Conservation (phyloP, 2,888 invertebrate genomes). For the Drosophila falleni region DNA sequence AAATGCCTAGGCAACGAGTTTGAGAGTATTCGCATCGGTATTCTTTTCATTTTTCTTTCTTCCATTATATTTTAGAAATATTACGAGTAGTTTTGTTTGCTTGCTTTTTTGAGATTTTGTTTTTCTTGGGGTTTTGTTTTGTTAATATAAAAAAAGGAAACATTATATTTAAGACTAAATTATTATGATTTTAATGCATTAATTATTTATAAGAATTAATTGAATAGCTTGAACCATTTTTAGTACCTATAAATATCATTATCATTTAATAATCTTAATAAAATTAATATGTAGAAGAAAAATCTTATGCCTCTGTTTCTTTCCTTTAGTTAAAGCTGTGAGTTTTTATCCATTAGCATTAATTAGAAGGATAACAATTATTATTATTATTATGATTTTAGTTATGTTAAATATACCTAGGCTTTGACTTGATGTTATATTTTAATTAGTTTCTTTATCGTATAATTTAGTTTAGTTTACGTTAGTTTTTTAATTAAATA, state of each 20-base stretch:
- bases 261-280: constrained; percentile 73
- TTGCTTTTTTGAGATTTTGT: constrained; percentile 43
- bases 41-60: not conserved
- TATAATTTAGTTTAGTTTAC: constrained; percentile 36
- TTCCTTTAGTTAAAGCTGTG: constrained; percentile 82
- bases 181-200: constrained; percentile 77
- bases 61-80: constrained; percentile 34
- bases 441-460: constrained; percentile 37
- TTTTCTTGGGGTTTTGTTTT: constrained; percentile 33
- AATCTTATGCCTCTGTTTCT: constrained; percentile 80
- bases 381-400: constrained; percentile 55
- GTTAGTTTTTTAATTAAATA: constrained; percentile 49
- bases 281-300: constrained; percentile 81
- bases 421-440: constrained; percentile 36
- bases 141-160: constrained; percentile 80
- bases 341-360: constrained; percentile 81
- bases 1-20: constrained; percentile 62
- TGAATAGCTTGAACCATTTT: constrained; percentile 79
- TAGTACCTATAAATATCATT: constrained; percentile 75
- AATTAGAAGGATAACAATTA: constrained; percentile 80
- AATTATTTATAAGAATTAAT: constrained; percentile 72
- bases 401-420: constrained; percentile 59
- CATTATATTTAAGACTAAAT: constrained; percentile 75
- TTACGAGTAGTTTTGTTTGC: constrained; percentile 58
- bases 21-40: constrained; percentile 62